Percentiles rank a stretch among this genome's conserved stretches.
Conservation (phyloP, 2,888 invertebrate species). For the Harpalus rufipes region DNA sequence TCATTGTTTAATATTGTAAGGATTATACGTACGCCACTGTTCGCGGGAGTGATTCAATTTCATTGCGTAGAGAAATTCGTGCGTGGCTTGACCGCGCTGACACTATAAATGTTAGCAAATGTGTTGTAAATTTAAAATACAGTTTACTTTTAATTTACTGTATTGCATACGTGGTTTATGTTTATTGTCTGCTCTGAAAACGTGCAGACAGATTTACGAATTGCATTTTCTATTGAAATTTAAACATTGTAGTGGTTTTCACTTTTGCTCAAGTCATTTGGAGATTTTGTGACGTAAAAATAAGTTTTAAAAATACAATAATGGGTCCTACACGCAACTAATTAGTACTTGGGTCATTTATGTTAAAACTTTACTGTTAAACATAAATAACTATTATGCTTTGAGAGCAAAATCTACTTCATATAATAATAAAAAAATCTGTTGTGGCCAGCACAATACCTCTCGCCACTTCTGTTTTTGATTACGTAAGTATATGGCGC, state of each 20-base stretch:
- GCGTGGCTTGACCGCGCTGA: slow-evolving; percentile 56
- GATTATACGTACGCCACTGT: slow-evolving; percentile 37
- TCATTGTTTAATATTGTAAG: background rate
- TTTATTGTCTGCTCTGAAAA: slow-evolving; percentile 50
- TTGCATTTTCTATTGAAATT: background rate
- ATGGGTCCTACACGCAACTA: too few species aligned
- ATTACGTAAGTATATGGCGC: too few species aligned
- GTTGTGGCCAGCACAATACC: too few species aligned
- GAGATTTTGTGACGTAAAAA: too few species aligned
- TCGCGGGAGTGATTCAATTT: slow-evolving; percentile 28
- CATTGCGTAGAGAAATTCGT: slow-evolving; percentile 56
- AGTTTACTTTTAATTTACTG: slow-evolving; percentile 63
- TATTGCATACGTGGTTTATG: slow-evolving; percentile 61
- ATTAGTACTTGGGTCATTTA: too few species aligned
- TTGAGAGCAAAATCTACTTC: too few species aligned
- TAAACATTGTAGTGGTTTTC: background rate
- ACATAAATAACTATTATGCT: too few species aligned
- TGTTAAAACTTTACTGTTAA: too few species aligned
- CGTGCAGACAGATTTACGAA: slow-evolving; percentile 46
- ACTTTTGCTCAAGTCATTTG: background rate
- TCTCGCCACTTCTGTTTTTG: too few species aligned
- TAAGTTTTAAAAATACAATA: too few species aligned
- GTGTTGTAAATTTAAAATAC: slow-evolving; percentile 65
- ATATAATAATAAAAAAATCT: too few species aligned
- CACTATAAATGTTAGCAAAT: slow-evolving; percentile 63